Base-by-base conservation (phyloP, 2,888 invertebrate genomes). In the Allophyes oxyacanthae region DNA sequence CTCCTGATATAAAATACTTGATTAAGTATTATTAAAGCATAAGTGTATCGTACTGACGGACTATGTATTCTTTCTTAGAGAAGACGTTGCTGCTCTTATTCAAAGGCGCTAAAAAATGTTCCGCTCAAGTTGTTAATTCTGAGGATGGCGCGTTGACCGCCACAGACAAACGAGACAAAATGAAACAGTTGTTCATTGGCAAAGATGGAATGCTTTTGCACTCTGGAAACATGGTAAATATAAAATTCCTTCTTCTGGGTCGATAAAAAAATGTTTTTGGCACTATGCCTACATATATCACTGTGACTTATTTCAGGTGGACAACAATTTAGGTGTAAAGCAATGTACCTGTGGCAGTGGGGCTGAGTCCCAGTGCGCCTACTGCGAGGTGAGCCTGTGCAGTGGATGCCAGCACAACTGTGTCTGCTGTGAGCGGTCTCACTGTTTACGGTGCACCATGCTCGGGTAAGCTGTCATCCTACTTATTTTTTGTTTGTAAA, bases 121-220 rank as follows among this genome's bases (percentile, higher is more conserved):
- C 64, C 2, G 40, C 62, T 0, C 63, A 75, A 36, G 33, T 46
- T 8, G 32, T 62, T 0, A 71, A 63, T 25, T 43, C 59, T 15
- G 74, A 77, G 10, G 54, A 44, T 9, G 53, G 25, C 8, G 36
- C 6, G 0, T 34, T 42, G 15, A 55, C 51, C 26, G 48, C 44
- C 32, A 63, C 54, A 40, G 60, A 72, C 8, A 87, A 78, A 58
- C 88, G 83, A 60, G 85, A 88, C 63, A 83, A 83, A 61, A 83
- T 88, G 85, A 94, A 89, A 68, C 93, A 94, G 66, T 68, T 94
- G 33, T 85, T 87, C 55, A 89, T 94, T 59, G 84, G 88, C 3
- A 89, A 85, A 66, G 82, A 92, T 64, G 92, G 93, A 2, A 72
- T 78, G 32, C 83, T 93, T n/a, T 55, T 81, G 44, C 84, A 84